Conservation (phyloP, 2,888 invertebrate genomes). For the Eurytoma adleriae region DNA sequence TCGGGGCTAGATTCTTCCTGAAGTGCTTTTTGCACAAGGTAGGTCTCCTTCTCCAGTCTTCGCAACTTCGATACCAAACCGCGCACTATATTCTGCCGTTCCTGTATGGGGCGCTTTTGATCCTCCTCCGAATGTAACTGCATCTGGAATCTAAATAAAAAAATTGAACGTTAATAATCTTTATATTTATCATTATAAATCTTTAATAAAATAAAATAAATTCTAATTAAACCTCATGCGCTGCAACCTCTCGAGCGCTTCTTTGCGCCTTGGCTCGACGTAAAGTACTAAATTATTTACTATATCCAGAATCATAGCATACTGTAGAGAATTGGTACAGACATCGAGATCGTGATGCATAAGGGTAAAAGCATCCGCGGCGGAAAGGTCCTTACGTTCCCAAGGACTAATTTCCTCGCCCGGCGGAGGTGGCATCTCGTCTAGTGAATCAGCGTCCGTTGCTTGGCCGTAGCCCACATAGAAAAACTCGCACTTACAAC, state of each 20-base stretch:
- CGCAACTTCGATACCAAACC: conserved; percentile 89
- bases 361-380: conserved; percentile 97
- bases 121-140: conserved; percentile 94
- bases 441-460: conserved; percentile 80
- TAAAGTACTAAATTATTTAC: conserved; percentile 97
- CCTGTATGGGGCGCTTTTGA: conserved; percentile 93
- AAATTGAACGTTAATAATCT: not conserved
- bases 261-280: conserved; percentile 96
- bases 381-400: conserved; percentile 87
- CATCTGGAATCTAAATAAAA: conserved; percentile 83
- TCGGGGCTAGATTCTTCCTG: conserved; percentile 83
- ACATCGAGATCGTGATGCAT: conserved; percentile 99
- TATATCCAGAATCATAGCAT: conserved; percentile 97
- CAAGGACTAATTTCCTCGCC: conserved; percentile 85
- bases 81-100: conserved; percentile 86
- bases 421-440: conserved; percentile 84
- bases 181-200: not conserved
- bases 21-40: conserved; percentile 88
- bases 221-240: conserved; percentile 82
- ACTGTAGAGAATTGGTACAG: conserved; percentile 96
- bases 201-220: not conserved
- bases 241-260: conserved; percentile 91
- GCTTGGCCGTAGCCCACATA: conserved; percentile 94
- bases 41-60: conserved; percentile 92
- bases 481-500: conserved; percentile 99